phyloP scores from a whole-genome alignment of 2,797 vertebrate genomes.

The Poeciliopsis infans region DNA sequence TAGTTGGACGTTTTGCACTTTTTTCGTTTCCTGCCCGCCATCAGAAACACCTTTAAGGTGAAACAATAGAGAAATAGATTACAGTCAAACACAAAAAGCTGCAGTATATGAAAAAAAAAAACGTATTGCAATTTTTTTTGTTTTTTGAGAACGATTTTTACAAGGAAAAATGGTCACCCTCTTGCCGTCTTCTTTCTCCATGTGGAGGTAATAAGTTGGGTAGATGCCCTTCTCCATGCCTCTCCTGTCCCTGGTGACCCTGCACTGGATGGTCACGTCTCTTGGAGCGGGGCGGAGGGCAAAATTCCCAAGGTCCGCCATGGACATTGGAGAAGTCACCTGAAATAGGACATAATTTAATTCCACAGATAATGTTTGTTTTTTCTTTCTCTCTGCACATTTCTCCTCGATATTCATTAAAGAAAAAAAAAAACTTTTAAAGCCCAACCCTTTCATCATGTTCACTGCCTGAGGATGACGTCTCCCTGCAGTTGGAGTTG shows the following conservation, averaged over 20 bases:
- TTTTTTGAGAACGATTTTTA: background rate
- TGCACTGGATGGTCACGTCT: slow-evolving; percentile 82
- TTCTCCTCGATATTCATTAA: background rate
- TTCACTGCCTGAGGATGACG: slow-evolving; percentile 70
- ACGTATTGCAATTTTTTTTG: background rate
- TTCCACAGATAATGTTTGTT: background rate
- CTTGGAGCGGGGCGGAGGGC: slow-evolving; percentile 80
- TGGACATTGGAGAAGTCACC: slow-evolving; percentile 68
- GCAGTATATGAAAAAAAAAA: background rate
- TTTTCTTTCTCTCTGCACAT: no score
- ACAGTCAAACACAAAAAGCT: background rate
- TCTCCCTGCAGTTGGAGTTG: slow-evolving; percentile 79
- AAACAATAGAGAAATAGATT: background rate
- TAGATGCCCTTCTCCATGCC: slow-evolving; percentile 89
- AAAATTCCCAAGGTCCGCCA: slow-evolving; percentile 84
- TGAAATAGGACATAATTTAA: slow-evolving; percentile 21
- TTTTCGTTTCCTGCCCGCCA: slow-evolving; percentile 90
- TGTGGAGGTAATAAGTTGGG: slow-evolving; percentile 90
- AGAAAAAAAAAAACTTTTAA: background rate
- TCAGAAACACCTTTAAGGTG: slow-evolving; percentile 84
- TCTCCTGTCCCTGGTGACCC: slow-evolving; percentile 86
- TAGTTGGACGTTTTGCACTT: slow-evolving; percentile 92
- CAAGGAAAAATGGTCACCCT: slow-evolving; percentile 69
- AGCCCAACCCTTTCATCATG: slow-evolving; percentile 69
- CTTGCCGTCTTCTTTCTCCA: slow-evolving; percentile 85